These are phyloP conservation scores for Drosophila ambigua DNA, from an alignment of 1,140 invertebrate genomes.

Conservation along the genomic window DNA sequence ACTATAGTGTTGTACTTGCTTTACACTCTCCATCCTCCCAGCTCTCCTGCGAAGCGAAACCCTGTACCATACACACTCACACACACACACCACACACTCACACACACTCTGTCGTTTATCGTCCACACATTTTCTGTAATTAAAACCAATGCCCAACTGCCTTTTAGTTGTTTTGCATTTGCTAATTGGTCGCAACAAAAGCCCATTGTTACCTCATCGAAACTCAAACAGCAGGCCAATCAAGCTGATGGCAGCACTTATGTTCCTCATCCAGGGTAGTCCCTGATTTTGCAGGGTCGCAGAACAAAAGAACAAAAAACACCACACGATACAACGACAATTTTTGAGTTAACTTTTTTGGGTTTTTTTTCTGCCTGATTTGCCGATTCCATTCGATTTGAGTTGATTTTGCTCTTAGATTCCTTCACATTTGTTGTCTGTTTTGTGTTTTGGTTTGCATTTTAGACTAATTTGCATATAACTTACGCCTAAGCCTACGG, in stretches of 20 bases:
- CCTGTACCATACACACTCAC: constrained; percentile 41
- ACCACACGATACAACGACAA: constrained; percentile 26
- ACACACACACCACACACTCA: constrained; percentile 14
- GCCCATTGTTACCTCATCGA: constrained; percentile 35
- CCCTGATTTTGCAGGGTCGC: constrained; percentile 10
- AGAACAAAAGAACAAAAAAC: constrained; percentile 23
- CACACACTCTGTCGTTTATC: constrained; percentile 1
- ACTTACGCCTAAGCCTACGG: constrained; percentile 68
- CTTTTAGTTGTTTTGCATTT: constrained; percentile 17
- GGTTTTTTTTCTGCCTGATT: constrained; percentile 19
- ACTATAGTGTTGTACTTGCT: constrained; percentile 56
- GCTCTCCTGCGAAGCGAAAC: constrained; percentile 15
- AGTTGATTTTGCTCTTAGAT: constrained; percentile 19
- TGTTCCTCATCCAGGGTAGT: neutral
- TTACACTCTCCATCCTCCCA: constrained; percentile 10
- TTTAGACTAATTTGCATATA: constrained; percentile 71
- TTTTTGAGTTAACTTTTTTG: constrained; percentile 9
- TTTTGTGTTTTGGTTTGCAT: constrained; percentile 58
- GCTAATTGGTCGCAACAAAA: constrained; percentile 34
- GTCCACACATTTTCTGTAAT: neutral
- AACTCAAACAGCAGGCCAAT: neutral
- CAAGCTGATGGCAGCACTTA: too few species aligned
- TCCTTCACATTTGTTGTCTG: constrained; percentile 13
- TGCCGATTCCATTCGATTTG: constrained; percentile 24
- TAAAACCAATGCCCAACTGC: constrained; percentile 7